Evolutionary conservation across 2,888 invertebrate species (phyloP).

Genomic region (Epinotia brunnichana): DNA sequence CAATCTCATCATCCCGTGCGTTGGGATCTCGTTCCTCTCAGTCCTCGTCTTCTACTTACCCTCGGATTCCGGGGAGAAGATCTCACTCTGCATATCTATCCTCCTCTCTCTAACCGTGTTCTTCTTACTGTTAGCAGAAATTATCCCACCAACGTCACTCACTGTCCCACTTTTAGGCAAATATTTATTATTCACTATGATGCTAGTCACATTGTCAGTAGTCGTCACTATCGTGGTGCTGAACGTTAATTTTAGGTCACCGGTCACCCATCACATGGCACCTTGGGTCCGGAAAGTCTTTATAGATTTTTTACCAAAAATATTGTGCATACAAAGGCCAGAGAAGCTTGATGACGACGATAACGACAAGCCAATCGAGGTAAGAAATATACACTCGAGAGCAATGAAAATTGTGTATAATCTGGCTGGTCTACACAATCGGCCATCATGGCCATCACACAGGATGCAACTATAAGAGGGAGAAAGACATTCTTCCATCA

Average conservation of each 20-base stretch:
- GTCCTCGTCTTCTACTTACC: conserved; percentile 99
- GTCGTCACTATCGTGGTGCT: conserved; percentile 97
- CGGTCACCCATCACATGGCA: conserved; percentile 95
- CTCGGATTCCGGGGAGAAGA: conserved; percentile 98
- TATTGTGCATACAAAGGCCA: conserved; percentile 94
- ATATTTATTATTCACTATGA: conserved; percentile 97
- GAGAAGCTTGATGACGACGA: conserved; percentile 88
- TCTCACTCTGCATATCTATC: conserved; percentile 97
- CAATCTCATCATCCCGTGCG: conserved; percentile 98
- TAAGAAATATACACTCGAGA: conserved; percentile 57
- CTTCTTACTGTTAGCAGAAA: conserved; percentile 96
- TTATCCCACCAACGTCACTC: conserved; percentile 96
- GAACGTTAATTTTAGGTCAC: conserved; percentile 96
- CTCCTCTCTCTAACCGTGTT: conserved; percentile 96
- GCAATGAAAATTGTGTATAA: too few relatives aligned
- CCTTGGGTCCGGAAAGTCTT: conserved; percentile 95
- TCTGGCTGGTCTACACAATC: too few relatives aligned
- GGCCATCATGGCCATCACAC: too few relatives aligned
- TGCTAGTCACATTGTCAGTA: conserved; percentile 95
- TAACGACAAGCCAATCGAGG: conserved; percentile 79
- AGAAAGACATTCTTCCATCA: too few relatives aligned
- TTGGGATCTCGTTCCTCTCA: conserved; percentile 98
- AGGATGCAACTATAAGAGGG: too few relatives aligned
- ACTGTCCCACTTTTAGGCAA: conserved; percentile 96
- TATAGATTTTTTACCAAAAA: conserved; percentile 92